A percentile compares a stretch with the other conserved stretches of the same genome.
Conservation (phyloP, 2,797 vertebrate species). For the Podarcis lilfordi region DNA sequence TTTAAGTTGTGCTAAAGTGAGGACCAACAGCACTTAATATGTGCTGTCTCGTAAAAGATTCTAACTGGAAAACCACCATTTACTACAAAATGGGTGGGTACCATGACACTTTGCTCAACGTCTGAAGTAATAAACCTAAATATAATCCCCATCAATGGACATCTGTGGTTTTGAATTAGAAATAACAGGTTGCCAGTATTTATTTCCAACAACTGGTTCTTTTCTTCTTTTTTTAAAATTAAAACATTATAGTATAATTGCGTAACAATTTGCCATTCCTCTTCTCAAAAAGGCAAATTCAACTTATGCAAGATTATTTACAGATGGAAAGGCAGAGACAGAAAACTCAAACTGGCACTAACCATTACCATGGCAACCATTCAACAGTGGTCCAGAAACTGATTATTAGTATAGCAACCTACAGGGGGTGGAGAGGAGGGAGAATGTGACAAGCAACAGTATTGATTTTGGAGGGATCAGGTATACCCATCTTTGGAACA, state of each 20-base stretch:
- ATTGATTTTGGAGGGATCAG: neutral
- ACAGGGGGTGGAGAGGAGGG: neutral
- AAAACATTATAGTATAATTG: neutral
- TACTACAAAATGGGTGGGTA: too few species aligned
- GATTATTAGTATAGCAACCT: conserved; percentile 19
- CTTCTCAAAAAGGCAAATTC: conserved; percentile 17
- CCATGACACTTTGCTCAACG: neutral
- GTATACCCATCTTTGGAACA: neutral
- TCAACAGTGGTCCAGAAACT: conserved; percentile 18
- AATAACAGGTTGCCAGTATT: neutral
- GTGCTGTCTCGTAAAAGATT: neutral
- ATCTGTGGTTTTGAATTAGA: neutral
- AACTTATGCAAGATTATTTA: neutral
- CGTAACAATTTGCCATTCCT: neutral
- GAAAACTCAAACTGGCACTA: conserved; percentile 8
- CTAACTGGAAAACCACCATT: neutral
- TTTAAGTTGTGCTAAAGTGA: neutral
- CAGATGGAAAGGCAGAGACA: conserved; percentile 2
- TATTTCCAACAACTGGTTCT: neutral
- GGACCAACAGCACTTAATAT: neutral
- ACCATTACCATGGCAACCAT: conserved; percentile 24
- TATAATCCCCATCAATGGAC: neutral
- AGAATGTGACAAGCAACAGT: neutral
- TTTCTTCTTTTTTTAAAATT: neutral
- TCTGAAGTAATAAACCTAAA: neutral